Evolutionary conservation across 2,797 vertebrate species (phyloP).

Genomic region (Falco berigora): DNA sequence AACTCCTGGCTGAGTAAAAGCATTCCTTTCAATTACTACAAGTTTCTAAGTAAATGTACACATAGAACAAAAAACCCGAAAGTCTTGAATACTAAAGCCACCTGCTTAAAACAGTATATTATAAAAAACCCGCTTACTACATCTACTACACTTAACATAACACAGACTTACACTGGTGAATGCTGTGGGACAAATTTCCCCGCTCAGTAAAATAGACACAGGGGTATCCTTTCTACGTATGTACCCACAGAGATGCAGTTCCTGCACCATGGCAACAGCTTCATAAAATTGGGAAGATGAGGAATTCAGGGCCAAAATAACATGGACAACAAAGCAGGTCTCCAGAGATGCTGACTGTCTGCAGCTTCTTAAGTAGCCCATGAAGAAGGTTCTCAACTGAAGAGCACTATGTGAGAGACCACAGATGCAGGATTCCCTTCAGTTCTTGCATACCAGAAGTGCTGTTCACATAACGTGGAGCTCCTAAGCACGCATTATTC

Average conservation of each 20-base stretch:
- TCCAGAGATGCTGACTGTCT: neutral
- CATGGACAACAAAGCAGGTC: neutral
- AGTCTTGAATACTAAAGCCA: neutral
- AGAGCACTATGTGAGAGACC: neutral
- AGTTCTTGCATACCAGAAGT: neutral
- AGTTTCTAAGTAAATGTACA: constrained; percentile 24
- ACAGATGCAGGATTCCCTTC: neutral
- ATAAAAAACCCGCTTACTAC: neutral
- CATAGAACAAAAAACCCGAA: neutral
- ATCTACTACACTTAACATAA: neutral
- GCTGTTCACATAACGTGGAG: neutral
- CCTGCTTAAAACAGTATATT: neutral
- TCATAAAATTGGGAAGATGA: neutral
- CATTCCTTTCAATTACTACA: constrained; percentile 49
- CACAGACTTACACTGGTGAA: neutral
- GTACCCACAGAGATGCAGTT: neutral
- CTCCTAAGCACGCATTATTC: fast-evolving
- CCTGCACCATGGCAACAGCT: neutral
- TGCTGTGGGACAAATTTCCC: neutral
- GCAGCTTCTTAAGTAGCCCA: neutral
- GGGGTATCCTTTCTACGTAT: neutral
- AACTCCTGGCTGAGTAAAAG: constrained; percentile 44
- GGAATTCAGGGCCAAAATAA: neutral
- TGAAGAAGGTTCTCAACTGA: neutral
- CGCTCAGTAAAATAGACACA: neutral